Evolutionary conservation across 2,113 vertebrate species (phyloP).

Genomic region (Theristicus caerulescens): DNA sequence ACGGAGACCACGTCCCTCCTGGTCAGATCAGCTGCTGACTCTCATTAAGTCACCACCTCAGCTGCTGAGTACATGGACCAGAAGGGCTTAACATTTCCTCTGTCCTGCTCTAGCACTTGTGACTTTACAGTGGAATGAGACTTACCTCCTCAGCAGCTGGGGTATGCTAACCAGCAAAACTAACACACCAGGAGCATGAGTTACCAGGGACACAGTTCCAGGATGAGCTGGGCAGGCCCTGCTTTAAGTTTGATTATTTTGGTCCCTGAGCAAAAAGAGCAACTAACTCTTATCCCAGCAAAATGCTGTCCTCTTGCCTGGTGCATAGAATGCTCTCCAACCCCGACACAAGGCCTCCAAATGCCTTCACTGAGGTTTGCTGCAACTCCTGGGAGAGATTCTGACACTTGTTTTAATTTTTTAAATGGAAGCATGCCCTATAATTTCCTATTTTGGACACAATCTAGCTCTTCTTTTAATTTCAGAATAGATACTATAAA

Average conservation of each 20-base stretch:
- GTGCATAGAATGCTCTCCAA: neutral
- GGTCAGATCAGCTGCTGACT: neutral
- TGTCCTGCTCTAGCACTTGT: neutral
- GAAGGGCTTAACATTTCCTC: neutral
- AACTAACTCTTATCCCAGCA: neutral
- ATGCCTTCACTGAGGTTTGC: neutral
- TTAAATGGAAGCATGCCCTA: neutral
- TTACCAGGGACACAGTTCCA: neutral
- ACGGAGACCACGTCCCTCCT: fast-evolving
- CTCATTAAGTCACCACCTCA: neutral
- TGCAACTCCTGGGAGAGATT: neutral
- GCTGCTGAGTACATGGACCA: neutral
- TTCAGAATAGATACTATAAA: neutral
- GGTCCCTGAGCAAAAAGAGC: neutral
- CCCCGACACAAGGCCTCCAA: fast-evolving
- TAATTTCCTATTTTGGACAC: neutral
- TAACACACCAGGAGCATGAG: neutral
- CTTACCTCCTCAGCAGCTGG: neutral
- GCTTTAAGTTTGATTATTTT: neutral
- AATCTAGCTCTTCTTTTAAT: neutral
- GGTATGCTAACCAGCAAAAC: neutral
- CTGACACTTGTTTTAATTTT: neutral
- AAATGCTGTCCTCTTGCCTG: fast-evolving
- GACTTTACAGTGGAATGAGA: neutral
- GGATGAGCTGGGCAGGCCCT: neutral